phyloP scores from a whole-genome alignment of 2,113 vertebrate species.

The Carassius gibelio region DNA sequence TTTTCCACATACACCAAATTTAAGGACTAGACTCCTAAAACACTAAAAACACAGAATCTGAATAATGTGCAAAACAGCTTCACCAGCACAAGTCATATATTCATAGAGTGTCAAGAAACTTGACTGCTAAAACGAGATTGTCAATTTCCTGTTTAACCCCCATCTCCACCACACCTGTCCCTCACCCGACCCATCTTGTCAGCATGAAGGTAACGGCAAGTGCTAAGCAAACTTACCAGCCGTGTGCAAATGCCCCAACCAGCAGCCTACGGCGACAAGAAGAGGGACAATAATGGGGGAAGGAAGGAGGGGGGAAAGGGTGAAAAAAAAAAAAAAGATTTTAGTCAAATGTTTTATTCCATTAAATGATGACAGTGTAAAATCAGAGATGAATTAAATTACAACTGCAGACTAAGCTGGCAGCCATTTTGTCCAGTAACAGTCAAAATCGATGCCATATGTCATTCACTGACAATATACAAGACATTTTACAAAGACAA shows the following conservation, averaged over 20 bases:
- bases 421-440: conserved; percentile 35
- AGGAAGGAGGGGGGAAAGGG: background rate
- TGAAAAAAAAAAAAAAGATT: conserved; percentile 13
- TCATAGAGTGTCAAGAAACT: background rate
- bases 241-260: conserved; percentile 52
- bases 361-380: background rate
- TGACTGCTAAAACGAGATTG: background rate
- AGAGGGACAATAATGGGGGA: background rate
- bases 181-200: conserved; percentile 1
- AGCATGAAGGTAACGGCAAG: background rate
- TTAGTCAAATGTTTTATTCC: background rate
- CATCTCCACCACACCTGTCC: background rate
- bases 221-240: conserved; percentile 45
- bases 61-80: background rate
- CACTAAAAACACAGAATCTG: background rate
- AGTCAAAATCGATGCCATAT: background rate
- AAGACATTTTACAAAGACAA: background rate
- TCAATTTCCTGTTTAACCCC: conserved; percentile 11
- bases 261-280: conserved; percentile 51
- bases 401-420: conserved; percentile 21
- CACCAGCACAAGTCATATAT: background rate
- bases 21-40: background rate
- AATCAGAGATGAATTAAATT: background rate
- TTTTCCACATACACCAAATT: background rate
- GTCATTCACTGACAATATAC: background rate